Base-by-base conservation (phyloP, 2,113 vertebrate genomes). In the Siniperca knerii region DNA sequence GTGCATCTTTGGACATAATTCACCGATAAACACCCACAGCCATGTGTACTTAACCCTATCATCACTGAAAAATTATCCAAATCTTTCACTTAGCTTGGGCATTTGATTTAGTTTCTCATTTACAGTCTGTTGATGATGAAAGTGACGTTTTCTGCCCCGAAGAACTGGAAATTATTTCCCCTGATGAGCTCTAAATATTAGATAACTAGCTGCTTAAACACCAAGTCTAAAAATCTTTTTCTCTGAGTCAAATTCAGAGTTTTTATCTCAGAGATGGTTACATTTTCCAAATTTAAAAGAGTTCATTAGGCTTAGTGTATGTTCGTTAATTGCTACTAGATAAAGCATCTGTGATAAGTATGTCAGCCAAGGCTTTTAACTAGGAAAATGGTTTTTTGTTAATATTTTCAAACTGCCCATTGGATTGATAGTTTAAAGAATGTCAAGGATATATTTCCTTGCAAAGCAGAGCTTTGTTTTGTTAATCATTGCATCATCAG, bases 1-100 rank as follows among this genome's bases (percentile, higher is more conserved):
- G 92, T 87, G 87, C 91, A 93, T 76, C 13, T 91, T 74, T 92
- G 90, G 91, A 93, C 91, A 83, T 50, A 52, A 73, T 69, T 71
- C 46, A 48, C 40, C n/a, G 20, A 71, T 62, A 79, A 81, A 77
- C 58, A 33, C 33, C 20, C 62, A 42, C 37, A 67, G 79, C 65
- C 44, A 48, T 66, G 66, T 65, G 81, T 61, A 9, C 10, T 75
- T 73, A 52, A 67, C 65, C 71, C 57, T 35, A 44, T 75, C 23
- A 8, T 29, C 20, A 33, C 29, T 66, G 25, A 52, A 23, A 55
- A 37, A 70, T 12, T 10, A 70, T 48, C 23, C 23, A n/a, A 21
- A n/a, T 65, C 13, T 76, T 66, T 5, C 11, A 57, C 4, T 64
- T 40, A 11, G 46, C 25, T 25, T 1, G 25, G 60, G 18, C 16